Base-by-base conservation (phyloP, 2,113 vertebrate species). In the Paramormyrops kingsleyae region DNA sequence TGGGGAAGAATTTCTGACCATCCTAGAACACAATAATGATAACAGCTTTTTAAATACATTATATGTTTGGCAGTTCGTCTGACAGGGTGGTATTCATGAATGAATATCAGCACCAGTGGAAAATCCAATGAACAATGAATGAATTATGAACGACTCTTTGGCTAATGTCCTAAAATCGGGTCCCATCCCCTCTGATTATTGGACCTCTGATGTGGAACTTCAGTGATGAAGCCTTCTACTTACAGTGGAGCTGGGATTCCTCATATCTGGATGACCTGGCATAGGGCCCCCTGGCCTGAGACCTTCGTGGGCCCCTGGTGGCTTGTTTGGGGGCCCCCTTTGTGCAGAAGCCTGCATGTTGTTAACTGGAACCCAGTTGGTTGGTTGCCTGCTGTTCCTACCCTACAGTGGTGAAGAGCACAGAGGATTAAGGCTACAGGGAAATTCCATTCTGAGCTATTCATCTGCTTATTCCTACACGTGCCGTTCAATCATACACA, bases 11-110 rank as follows among this genome's bases (percentile, higher is more conserved):
- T 35, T 80, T 74, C 13, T n/a, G 49, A 49, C 86, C 44, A 42
- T 15, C 70, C 94, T 95, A 80, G 47, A 92, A 92, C 17, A 93
- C 17, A n/a, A 49, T 42, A 80, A 42, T 2, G 39, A 87, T 77
- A 88, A 88, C n/a, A 5, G 87, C 27, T 53, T 56, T 52, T 87
- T 47, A 42, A 85, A 66, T n/a, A 5, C 35, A 56, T 39, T 53
- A 27, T 42, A 27, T 59, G 8, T 44, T 44, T 42, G 77, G 42
- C 62, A 83, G 42, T 42, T 83, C 5, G 0, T 44, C 31, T 44
- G 19, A 83, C 42, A 9, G 21, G 35, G 80, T 83, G 17, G 35
- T 15, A 77, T 39, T 19, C 70, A 77, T 15, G 15, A 77, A 77
- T 77, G 70, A 15, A 77, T 39, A 77, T 39, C 27, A 6, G 70